These are phyloP conservation scores for Arbacia lixula DNA, from an alignment of 53 echinoderm and acorn worm species.

Conservation along the genomic window DNA sequence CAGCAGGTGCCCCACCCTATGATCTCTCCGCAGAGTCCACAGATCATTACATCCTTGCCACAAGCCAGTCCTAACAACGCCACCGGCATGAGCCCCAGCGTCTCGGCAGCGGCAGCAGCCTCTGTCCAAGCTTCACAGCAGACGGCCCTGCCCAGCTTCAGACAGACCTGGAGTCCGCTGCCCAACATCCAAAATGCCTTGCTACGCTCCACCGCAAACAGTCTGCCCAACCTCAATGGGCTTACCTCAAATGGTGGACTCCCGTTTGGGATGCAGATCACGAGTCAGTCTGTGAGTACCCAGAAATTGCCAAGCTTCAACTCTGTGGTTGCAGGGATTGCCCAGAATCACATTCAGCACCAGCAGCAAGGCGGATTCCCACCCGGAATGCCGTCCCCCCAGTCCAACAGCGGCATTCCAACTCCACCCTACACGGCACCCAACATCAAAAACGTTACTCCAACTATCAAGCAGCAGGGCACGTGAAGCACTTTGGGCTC, in stretches of 20 bases:
- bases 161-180: conserved; percentile 84
- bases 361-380: conserved; percentile 32
- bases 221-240: conserved; percentile 31
- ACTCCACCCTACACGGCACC: conserved; percentile 53
- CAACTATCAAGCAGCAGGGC: conserved; percentile 48
- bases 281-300: conserved; percentile 25
- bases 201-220: conserved; percentile 38
- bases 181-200: conserved; percentile 57
- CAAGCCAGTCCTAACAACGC: conserved; percentile 66
- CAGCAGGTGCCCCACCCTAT: conserved; percentile 70
- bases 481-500: conserved; percentile 49
- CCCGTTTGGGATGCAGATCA: conserved; percentile 30
- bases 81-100: conserved; percentile 36
- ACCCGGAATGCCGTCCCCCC: conserved; percentile 46
- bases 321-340: conserved; percentile 49
- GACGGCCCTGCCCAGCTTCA: conserved; percentile 82
- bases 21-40: conserved; percentile 80
- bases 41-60: conserved; percentile 64
- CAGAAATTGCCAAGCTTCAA: conserved; percentile 58
- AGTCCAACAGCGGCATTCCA: conserved; percentile 32
- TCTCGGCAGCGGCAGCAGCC: conserved; percentile 11
- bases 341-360: conserved; percentile 62
- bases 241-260: conserved; percentile 35
- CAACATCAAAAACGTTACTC: conserved; percentile 44
- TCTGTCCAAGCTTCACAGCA: conserved; percentile 58